phyloP scores from a whole-genome alignment of 2,888 invertebrate genomes.

The Hydriomena furcata region DNA sequence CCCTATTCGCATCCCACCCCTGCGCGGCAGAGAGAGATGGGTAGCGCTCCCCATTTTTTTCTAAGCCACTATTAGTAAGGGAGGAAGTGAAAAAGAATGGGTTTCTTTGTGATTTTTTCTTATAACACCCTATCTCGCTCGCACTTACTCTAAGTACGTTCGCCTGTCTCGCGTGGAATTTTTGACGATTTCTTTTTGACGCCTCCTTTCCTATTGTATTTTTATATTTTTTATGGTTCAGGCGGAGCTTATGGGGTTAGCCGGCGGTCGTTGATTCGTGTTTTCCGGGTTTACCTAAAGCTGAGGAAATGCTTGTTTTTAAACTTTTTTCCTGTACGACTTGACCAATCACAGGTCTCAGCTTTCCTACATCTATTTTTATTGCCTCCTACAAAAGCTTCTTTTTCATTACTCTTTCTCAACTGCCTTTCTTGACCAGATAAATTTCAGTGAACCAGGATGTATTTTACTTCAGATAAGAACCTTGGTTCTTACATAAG shows the following conservation, averaged over 20 bases:
- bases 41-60: conserved; percentile 74
- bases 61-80: conserved; percentile 79
- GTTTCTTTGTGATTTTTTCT: conserved; percentile 82
- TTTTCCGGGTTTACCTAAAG: conserved; percentile 69
- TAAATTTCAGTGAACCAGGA: not conserved
- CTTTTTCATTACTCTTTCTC: not conserved
- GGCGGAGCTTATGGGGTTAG: conserved; percentile 80
- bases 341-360: conserved; percentile 31
- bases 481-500: conserved; percentile 40
- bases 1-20: conserved; percentile 67
- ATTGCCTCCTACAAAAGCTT: not conserved
- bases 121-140: conserved; percentile 69
- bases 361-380: not conserved
- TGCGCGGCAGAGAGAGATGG: conserved; percentile 70
- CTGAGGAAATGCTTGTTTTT: conserved; percentile 42
- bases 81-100: conserved; percentile 82
- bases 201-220: conserved; percentile 75
- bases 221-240: conserved; percentile 70
- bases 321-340: conserved; percentile 32
- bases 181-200: conserved; percentile 75
- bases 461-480: conserved; percentile 1
- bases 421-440: not conserved
- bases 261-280: conserved; percentile 63
- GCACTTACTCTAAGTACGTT: conserved; percentile 49
- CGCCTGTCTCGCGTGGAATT: conserved; percentile 57